Percentiles rank a stretch among this genome's conserved stretches.
These are phyloP conservation scores for Microtus oregoni DNA, from an alignment of 2,113 vertebrate genomes.

Conservation along the genomic window DNA sequence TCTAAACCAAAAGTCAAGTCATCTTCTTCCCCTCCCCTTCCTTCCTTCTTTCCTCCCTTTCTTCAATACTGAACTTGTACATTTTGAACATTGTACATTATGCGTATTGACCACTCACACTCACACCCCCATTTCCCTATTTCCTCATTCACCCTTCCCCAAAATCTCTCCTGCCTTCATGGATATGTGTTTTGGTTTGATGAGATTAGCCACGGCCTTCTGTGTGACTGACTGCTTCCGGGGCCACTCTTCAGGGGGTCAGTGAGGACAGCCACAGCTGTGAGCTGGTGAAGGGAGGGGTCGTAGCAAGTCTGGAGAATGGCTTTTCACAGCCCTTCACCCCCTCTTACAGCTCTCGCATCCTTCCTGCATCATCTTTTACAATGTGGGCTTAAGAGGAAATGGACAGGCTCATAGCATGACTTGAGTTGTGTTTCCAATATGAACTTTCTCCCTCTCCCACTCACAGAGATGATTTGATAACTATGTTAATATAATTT, in stretches of 20 bases:
- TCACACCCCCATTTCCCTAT: not conserved
- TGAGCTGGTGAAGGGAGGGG: not conserved
- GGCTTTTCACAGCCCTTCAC: not conserved
- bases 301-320: not conserved
- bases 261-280: not conserved
- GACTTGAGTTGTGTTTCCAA: constrained; percentile 7
- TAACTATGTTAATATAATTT: constrained; percentile 53
- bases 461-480: not conserved
- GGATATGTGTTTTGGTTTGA: not conserved
- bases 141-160: not conserved
- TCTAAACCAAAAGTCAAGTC: not conserved
- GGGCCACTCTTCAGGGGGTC: not conserved
- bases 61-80: not conserved
- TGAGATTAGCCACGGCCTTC: not conserved
- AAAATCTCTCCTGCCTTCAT: not conserved
- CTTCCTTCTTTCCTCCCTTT: not conserved
- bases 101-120: not conserved
- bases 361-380: not conserved
- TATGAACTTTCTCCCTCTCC: not conserved
- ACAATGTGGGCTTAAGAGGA: not conserved
- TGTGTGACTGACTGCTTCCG: not conserved
- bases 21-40: not conserved
- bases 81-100: no score
- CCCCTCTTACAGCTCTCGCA: not conserved
- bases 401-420: not conserved